Evolutionary conservation across 1,140 invertebrate genomes (phyloP).

Genomic region (Lordiphosa collinella): DNA sequence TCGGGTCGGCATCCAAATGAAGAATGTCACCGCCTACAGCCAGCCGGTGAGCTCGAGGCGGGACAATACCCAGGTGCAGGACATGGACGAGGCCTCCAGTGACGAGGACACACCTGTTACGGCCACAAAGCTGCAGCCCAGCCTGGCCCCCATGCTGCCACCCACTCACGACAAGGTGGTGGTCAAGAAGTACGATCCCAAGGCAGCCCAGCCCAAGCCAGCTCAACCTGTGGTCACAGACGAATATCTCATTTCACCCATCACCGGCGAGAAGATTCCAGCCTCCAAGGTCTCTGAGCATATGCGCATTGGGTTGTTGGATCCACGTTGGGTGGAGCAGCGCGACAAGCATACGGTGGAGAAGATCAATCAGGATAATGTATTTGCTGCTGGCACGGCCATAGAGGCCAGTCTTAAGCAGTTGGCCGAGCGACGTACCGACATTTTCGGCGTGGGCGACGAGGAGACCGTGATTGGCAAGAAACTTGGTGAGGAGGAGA

Average conservation of each 20-base stretch:
- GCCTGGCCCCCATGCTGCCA: slow-evolving; percentile 86
- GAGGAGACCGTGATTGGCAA: slow-evolving; percentile 99
- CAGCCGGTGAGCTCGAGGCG: slow-evolving; percentile 71
- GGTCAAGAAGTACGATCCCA: slow-evolving; percentile 99
- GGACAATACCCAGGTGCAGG: slow-evolving; percentile 85
- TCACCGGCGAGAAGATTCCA: slow-evolving; percentile 98
- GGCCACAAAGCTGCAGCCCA: slow-evolving; percentile 79
- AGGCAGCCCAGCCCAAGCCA: slow-evolving; percentile 83
- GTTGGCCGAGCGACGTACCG: slow-evolving; percentile 98
- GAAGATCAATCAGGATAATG: slow-evolving; percentile 78
- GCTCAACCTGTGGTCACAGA: slow-evolving; percentile 84
- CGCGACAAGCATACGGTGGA: slow-evolving; percentile 92
- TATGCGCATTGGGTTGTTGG: slow-evolving; percentile 97
- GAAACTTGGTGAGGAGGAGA: slow-evolving; percentile 98
- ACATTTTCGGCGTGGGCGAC: slow-evolving; percentile 99
- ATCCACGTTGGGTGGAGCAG: slow-evolving; percentile 99
- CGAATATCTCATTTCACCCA: slow-evolving; percentile 97
- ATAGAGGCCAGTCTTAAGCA: slow-evolving; percentile 98
- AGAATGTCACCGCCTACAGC: slow-evolving; percentile 70
- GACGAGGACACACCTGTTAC: slow-evolving; percentile 86
- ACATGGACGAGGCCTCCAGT: slow-evolving; percentile 94
- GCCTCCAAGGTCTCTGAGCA: slow-evolving; percentile 98
- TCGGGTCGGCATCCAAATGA: slow-evolving; percentile 80
- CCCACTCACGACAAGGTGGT: slow-evolving; percentile 96
- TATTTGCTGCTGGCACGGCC: slow-evolving; percentile 91